Evolutionary conservation across 2,888 invertebrate species (phyloP).

Genomic region (Lasiommata megera): DNA sequence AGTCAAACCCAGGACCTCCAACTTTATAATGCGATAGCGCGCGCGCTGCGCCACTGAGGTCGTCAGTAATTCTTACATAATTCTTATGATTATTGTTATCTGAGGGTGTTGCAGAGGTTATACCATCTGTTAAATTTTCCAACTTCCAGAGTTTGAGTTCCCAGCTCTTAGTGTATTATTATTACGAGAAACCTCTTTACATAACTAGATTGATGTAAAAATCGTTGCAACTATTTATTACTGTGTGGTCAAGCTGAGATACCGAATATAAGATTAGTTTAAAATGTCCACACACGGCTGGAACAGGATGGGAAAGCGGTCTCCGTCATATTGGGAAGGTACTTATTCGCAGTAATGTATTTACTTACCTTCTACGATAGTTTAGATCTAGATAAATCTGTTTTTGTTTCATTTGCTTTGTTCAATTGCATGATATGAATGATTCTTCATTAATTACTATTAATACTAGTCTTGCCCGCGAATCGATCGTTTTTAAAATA

Average conservation of each 20-base stretch:
- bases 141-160: too few species aligned
- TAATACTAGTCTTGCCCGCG: too few species aligned
- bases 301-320: slow-evolving; percentile 6
- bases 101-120: too few species aligned
- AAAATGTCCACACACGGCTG: background rate
- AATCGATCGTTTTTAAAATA: too few species aligned
- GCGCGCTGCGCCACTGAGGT: too few species aligned
- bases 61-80: too few species aligned
- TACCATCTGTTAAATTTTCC: too few species aligned
- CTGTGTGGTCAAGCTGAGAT: slow-evolving; percentile 8
- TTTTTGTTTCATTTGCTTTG: background rate
- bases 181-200: slow-evolving; percentile 12
- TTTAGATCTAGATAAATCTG: background rate
- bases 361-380: background rate
- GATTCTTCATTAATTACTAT: too few species aligned
- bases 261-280: slow-evolving; percentile 1
- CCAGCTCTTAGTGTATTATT: background rate
- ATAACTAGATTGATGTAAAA: slow-evolving; percentile 17
- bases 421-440: too few species aligned
- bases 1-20: too few species aligned
- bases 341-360: background rate
- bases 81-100: too few species aligned
- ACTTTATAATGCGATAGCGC: too few species aligned
- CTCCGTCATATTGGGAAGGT: background rate
- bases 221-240: slow-evolving; percentile 11